Conservation (phyloP, 2,797 vertebrate genomes). For the Coccyzus lansbergi region DNA sequence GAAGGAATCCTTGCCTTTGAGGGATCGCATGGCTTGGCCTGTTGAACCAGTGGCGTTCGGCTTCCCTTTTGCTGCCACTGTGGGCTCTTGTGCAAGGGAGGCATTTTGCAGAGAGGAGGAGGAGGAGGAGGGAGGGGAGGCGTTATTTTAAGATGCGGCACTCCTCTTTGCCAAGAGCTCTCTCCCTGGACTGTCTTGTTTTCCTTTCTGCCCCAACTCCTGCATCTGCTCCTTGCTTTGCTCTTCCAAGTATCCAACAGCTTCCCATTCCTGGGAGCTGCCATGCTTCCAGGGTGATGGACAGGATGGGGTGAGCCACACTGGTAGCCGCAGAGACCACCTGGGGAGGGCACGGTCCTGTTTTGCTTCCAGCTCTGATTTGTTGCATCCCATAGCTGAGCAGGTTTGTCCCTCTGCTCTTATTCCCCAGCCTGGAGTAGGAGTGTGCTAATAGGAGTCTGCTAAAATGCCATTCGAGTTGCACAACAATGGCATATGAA, state of each 20-base stretch:
- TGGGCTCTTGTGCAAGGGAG: constrained; percentile 3
- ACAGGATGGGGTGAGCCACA: neutral
- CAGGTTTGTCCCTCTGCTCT: neutral
- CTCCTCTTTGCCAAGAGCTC: constrained; percentile 28
- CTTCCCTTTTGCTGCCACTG: neutral
- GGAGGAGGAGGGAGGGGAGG: neutral
- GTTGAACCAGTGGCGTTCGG: neutral
- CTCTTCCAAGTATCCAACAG: neutral
- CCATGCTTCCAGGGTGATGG: neutral
- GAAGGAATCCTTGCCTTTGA: constrained; percentile 44
- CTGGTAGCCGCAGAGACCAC: neutral
- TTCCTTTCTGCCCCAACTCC: neutral
- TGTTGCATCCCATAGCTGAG: neutral
- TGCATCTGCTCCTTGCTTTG: neutral
- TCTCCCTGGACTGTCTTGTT: neutral
- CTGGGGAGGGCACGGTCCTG: neutral
- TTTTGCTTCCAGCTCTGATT: neutral
- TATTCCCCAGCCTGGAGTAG: neutral
- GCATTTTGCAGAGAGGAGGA: constrained; percentile 23
- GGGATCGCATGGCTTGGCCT: constrained; percentile 21
- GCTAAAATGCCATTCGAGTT: neutral
- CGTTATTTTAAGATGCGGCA: constrained; percentile 30
- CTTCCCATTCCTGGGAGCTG: neutral
- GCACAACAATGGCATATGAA: neutral
- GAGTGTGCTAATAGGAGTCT: neutral